Conservation (phyloP, 1,140 invertebrate species). For the Conopomorpha cramerella region DNA sequence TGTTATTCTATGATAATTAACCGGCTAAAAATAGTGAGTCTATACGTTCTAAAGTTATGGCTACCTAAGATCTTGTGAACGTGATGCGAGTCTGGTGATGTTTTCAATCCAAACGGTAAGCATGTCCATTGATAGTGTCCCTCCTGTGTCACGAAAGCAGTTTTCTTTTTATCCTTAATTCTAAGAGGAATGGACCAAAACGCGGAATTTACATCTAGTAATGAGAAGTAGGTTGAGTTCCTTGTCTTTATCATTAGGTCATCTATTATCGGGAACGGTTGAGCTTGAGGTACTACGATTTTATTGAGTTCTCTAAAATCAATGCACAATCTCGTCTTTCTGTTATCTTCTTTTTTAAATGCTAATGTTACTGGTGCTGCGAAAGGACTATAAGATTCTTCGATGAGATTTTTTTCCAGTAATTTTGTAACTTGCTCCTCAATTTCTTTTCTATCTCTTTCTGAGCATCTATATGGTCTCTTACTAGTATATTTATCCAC, state of each 20-base stretch:
- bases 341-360: background rate
- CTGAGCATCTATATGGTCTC: constrained; percentile 25
- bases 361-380: too few relatives aligned
- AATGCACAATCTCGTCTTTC: background rate
- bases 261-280: background rate
- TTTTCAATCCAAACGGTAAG: too few relatives aligned
- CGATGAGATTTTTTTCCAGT: constrained; percentile 24
- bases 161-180: background rate
- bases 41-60: constrained; percentile 24
- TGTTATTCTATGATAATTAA: too few relatives aligned
- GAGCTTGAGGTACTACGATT: too few relatives aligned
- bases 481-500: constrained; percentile 30
- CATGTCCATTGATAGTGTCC: too few relatives aligned
- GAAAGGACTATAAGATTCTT: constrained; percentile 35
- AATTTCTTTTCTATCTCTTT: constrained; percentile 32
- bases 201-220: too few relatives aligned
- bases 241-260: background rate
- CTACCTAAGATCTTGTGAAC: too few relatives aligned
- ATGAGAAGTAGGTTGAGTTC: background rate
- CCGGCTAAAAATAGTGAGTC: constrained; percentile 11
- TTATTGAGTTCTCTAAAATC: too few relatives aligned
- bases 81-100: too few relatives aligned
- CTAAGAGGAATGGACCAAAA: background rate
- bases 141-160: too few relatives aligned
- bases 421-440: constrained; percentile 27